Percentiles rank a stretch among this genome's conserved stretches.
These are phyloP conservation scores for Dinomys branickii DNA, from an alignment of 2,113 vertebrate species.

Conservation along the genomic window DNA sequence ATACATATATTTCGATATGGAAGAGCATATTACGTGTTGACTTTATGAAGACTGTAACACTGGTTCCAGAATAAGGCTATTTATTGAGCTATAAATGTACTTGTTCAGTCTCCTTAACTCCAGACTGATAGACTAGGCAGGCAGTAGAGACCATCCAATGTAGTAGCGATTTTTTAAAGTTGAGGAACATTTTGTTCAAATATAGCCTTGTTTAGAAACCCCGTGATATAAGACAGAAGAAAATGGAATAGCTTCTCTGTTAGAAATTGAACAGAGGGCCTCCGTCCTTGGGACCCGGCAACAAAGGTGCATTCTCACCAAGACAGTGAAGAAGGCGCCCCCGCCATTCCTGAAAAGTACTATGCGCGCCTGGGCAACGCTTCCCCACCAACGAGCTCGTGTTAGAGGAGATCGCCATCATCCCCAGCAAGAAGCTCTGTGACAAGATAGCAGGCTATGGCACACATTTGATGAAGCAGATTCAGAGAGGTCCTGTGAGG, in stretches of 20 bases:
- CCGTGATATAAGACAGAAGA: not conserved
- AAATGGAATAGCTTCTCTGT: not conserved
- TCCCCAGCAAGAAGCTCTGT: constrained; percentile 97
- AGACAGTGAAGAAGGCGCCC: constrained; percentile 82
- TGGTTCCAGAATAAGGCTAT: not conserved
- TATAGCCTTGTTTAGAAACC: not conserved
- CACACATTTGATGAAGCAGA: not conserved
- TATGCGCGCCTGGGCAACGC: constrained; percentile 96
- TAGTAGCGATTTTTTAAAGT: not conserved
- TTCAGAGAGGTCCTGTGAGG: not conserved
- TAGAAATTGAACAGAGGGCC: not conserved
- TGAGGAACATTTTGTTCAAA: not conserved
- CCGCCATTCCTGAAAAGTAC: constrained; percentile 98
- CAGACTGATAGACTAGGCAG: not conserved
- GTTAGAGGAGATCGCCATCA: constrained; percentile 98
- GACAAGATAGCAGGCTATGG: not conserved
- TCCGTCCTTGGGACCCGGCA: too few species aligned
- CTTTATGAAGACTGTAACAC: not conserved
- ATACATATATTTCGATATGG: not conserved
- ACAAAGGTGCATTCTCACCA: not conserved
- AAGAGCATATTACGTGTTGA: not conserved
- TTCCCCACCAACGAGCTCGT: constrained; percentile 98
- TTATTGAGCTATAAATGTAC: not conserved
- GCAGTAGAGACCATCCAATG: not conserved
- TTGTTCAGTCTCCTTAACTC: not conserved